Base-by-base conservation (phyloP, 2,113 vertebrate genomes). In the Engystomops pustulosus region DNA sequence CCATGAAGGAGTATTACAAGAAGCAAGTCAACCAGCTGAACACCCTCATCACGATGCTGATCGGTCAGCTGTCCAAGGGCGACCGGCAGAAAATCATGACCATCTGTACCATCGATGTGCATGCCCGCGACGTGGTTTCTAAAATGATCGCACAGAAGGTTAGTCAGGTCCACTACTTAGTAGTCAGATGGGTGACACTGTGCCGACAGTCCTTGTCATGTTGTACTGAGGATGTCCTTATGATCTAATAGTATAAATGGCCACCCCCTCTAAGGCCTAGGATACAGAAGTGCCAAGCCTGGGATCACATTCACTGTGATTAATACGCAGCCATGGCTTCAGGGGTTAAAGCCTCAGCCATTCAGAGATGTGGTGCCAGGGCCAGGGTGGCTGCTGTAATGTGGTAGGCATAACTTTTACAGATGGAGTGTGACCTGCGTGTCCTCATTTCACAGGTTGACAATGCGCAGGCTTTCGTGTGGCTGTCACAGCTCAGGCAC, bases 71-170 rank as follows among this genome's bases (percentile, higher is more conserved):
- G 27, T 96, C 96, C 6, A 90, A 91, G 3, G 97, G 96, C 0
- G 94, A 99, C 87, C 91, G 97, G 38, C 98, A 98, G 92, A 99
- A 99, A 84, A 92, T 98, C 88, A 99, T 97, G 98, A 99, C 98
- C 88, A 92, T 99, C 87, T 99, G 98, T 85, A 99, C 98, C 83
- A 98, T 98, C 0, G 97, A 99, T 0, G 98, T 99, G 45, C 98
- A 99, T 0, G 97, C 97, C 32, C 94, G 98, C 78, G 98, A 99
- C 0, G 96, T 99, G 87, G 97, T 99, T 71, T 94, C 96, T 9
- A 99, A 96, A 90, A 95, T 99, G 92, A 93, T 97, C 2, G 77
- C 92, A 0, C 96, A 99, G 86, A 99, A 98, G 96, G 98, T 98
- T 78, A 77, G 91, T 84, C 0, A 2, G 11, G 7, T 45, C 44